These are phyloP conservation scores for Pluvianellus socialis DNA, from an alignment of 2,113 vertebrate genomes.

Conservation along the genomic window DNA sequence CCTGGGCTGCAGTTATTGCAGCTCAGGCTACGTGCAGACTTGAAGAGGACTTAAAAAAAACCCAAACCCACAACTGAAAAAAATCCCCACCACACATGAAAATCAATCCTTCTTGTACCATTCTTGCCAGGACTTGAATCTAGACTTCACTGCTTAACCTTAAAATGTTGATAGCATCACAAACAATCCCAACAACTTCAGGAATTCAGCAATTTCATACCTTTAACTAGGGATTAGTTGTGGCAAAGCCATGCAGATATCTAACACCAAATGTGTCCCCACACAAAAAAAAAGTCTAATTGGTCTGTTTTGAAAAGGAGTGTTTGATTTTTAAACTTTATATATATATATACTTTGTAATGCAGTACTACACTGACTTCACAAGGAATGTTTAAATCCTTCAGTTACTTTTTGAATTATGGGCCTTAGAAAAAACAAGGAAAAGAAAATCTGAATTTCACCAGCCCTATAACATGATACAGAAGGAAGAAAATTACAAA, in stretches of 20 bases:
- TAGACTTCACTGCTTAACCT: constrained; percentile 17
- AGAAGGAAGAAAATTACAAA: neutral
- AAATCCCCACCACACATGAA: neutral
- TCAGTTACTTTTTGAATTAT: neutral
- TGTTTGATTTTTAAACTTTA: neutral
- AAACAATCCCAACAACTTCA: constrained; percentile 36
- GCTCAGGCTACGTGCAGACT: constrained; percentile 28
- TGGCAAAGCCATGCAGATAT: neutral
- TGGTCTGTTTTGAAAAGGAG: neutral
- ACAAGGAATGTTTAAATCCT: neutral
- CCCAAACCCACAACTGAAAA: neutral
- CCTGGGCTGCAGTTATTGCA: constrained; percentile 48
- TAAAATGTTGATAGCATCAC: constrained; percentile 28
- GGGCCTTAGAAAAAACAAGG: neutral
- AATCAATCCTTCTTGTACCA: constrained; percentile 2
- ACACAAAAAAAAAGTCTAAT: neutral
- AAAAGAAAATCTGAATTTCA: neutral
- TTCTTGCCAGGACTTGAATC: constrained; percentile 45
- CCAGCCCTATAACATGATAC: neutral
- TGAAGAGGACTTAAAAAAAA: constrained; percentile 25
- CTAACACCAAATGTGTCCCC: neutral
- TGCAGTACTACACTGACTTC: neutral
- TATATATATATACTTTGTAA: neutral
- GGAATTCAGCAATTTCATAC: constrained; percentile 34
- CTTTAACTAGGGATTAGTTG: neutral